Evolutionary conservation across 2,888 invertebrate genomes (phyloP).

Genomic region (Agonum fuliginosum): DNA sequence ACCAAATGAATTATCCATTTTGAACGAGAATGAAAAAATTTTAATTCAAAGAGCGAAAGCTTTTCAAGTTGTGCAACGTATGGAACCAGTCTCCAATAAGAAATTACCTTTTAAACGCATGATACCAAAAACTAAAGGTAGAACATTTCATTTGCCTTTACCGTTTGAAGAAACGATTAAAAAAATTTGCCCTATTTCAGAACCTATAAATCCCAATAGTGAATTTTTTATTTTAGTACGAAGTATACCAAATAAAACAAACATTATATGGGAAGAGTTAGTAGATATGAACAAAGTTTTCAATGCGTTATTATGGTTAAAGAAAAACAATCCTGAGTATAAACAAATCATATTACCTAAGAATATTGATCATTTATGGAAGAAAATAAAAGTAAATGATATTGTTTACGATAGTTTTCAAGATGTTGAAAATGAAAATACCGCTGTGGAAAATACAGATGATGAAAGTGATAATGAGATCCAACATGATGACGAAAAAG

Average conservation of each 20-base stretch:
- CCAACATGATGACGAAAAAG: not conserved
- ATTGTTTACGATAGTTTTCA: not conserved
- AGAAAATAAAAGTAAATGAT: not conserved
- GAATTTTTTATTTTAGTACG: constrained; percentile 67
- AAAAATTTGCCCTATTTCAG: constrained; percentile 65
- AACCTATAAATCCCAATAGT: constrained; percentile 65
- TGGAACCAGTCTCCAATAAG: constrained; percentile 67
- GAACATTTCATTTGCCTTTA: constrained; percentile 67
- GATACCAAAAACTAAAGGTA: not conserved
- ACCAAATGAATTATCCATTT: constrained; percentile 61
- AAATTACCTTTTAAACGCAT: constrained; percentile 64
- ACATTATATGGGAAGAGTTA: constrained; percentile 56
- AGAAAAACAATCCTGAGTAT: not conserved
- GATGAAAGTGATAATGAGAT: not conserved
- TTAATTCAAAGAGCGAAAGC: constrained; percentile 67
- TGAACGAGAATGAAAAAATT: constrained; percentile 65
- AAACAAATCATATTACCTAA: not conserved
- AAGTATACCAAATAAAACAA: constrained; percentile 65
- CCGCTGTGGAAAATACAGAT: not conserved
- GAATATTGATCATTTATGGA: not conserved
- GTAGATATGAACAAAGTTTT: not conserved
- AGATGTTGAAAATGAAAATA: not conserved
- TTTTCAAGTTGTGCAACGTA: constrained; percentile 67
- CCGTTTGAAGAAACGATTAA: constrained; percentile 67
- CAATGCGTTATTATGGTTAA: not conserved